Evolutionary conservation across 2,113 vertebrate species (phyloP).

Genomic region (Ptychochromis oligacanthus): DNA sequence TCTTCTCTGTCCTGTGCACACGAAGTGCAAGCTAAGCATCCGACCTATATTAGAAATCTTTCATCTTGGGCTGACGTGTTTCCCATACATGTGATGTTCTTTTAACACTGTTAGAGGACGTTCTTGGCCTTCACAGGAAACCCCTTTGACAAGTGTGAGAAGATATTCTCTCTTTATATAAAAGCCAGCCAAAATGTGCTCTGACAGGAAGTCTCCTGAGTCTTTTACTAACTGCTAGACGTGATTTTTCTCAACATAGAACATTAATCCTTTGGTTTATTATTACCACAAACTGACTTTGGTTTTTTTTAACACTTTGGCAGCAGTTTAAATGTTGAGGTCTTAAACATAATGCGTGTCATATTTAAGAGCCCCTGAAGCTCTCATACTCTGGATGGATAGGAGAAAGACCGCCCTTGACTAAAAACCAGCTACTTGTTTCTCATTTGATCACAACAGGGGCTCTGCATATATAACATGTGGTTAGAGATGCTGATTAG

Average conservation of each 20-base stretch:
- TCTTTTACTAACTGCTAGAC: constrained; percentile 29
- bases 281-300: constrained; percentile 17
- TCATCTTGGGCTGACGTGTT: constrained; percentile 68
- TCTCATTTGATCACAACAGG: constrained; percentile 27
- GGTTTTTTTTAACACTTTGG: constrained; percentile 28
- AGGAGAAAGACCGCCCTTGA: constrained; percentile 23
- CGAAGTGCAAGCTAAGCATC: constrained; percentile 62
- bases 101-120: constrained; percentile 61
- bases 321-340: constrained; percentile 26
- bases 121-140: constrained; percentile 67
- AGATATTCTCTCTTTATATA: constrained; percentile 54
- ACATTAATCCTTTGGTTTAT: constrained; percentile 48
- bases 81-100: constrained; percentile 64
- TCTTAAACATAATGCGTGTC: constrained; percentile 19
- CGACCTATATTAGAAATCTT: constrained; percentile 69
- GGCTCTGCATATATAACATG: constrained; percentile 23
- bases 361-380: constrained; percentile 25
- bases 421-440: constrained; percentile 26
- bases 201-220: constrained; percentile 57
- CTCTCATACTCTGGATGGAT: constrained; percentile 6
- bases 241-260: constrained; percentile 45
- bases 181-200: constrained; percentile 57
- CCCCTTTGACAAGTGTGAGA: constrained; percentile 67
- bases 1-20: constrained; percentile 30
- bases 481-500: constrained; percentile 35